Evolutionary conservation across 2,797 vertebrate genomes (phyloP), one percentile per base, ranked within the genome.

Genomic region (Synanceia verrucosa): DNA sequence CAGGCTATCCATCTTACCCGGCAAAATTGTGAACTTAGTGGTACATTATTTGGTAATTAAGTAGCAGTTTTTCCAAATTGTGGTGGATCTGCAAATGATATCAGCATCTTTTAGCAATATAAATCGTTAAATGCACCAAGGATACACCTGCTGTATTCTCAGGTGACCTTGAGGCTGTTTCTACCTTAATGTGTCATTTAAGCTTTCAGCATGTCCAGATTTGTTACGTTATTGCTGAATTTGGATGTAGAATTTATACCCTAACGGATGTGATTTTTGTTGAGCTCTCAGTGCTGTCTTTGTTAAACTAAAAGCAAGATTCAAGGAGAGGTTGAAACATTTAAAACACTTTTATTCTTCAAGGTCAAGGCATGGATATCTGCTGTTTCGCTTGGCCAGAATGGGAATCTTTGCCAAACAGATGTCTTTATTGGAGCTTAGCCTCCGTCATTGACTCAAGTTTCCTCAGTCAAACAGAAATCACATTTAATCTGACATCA

Each of bases 391-490:
- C 64, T 84, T 70, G 72, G 76, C 81, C 74, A 73, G 61, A n/a
- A 57, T 31, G 65, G 36, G 39, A 29, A 12, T 26, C 65, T 77
- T 64, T 72, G 72, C 77, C 58, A 70, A 83, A 81, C 84, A 81
- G 73, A 87, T 80, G 78, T 90, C 66, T 79, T 70, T 71, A 46
- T 61, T 83, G 58, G 77, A 78, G 33, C 76, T 31, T 24, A 51
- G 36, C 58, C 47, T 78, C 55, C 55, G 31, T 79, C 43, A 50
- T 37, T 81, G 39, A 74, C 58, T 71, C 47, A 23, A 24, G 33
- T 60, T 65, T 23, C 51, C 37, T 59, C 50, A 74, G 65, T 76
- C 70, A 57, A 43, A 52, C 67, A 46, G 52, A 63, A 78, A 57
- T 60, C 36, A 26, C 46, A 72, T 70, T 34, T 5, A 71, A 78